Percentiles rank a stretch among this genome's conserved stretches.
phyloP scores from a whole-genome alignment of 1,140 invertebrate species.

The Meloidogyne exigua region DNA sequence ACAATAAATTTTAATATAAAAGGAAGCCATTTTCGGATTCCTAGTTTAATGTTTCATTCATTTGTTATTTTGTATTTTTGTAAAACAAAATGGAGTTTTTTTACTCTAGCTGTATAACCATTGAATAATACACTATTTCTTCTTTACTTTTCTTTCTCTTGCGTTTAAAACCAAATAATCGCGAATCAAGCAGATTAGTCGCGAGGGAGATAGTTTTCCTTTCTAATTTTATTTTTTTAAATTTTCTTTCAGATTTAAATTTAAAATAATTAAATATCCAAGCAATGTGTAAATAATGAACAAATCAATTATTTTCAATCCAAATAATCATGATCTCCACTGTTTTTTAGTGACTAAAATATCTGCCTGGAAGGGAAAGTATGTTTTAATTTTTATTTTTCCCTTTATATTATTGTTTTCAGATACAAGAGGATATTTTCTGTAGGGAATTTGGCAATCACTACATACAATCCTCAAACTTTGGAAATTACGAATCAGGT shows the following conservation, averaged over 20 bases:
- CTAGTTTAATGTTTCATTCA: too few relatives aligned
- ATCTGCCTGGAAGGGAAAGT: conserved; percentile 87
- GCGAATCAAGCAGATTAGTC: too few relatives aligned
- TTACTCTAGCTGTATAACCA: too few relatives aligned
- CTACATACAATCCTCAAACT: conserved; percentile 90
- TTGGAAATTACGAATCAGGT: conserved; percentile 91
- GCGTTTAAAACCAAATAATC: too few relatives aligned
- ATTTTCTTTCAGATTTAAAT: not conserved
- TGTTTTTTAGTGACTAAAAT: conserved; percentile 93
- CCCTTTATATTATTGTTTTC: conserved; percentile 40
- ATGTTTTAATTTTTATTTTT: conserved; percentile 64
- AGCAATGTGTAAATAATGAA: conserved; percentile 6
- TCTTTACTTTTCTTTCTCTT: too few relatives aligned
- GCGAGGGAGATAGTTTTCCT: too few relatives aligned
- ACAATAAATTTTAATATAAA: too few relatives aligned
- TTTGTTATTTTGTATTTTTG: too few relatives aligned
- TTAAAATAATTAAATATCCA: not conserved
- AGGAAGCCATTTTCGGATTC: too few relatives aligned
- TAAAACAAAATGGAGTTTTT: too few relatives aligned
- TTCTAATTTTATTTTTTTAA: too few relatives aligned
- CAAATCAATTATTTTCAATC: conserved; percentile 27
- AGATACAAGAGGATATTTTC: conserved; percentile 97
- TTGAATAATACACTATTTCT: too few relatives aligned
- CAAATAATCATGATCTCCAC: conserved; percentile 69
- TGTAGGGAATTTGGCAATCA: conserved; percentile 87